phyloP scores from a whole-genome alignment of 2,888 invertebrate species.

The Epinotia brunnichana region DNA sequence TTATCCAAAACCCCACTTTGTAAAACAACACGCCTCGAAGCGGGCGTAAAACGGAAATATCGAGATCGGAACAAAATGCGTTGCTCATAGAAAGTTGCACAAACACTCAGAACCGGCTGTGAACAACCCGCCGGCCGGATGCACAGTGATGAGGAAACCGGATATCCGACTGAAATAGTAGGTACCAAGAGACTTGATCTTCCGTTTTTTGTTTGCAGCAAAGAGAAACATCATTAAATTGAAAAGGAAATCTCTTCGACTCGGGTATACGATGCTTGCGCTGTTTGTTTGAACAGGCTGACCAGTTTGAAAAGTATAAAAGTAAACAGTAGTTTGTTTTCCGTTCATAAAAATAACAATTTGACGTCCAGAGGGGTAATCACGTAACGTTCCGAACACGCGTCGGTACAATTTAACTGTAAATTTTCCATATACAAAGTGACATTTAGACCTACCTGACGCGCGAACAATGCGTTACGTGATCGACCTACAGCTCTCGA shows the following conservation, averaged over 20 bases:
- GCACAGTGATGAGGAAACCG: constrained; percentile 53
- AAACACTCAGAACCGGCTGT: constrained; percentile 50
- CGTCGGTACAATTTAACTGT: too few relatives aligned
- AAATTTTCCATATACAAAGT: too few relatives aligned
- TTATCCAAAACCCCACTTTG: background rate
- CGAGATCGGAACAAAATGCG: constrained; percentile 34
- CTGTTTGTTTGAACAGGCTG: background rate
- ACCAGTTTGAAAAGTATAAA: background rate
- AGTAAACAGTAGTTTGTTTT: background rate
- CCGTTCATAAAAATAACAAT: background rate
- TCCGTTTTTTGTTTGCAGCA: constrained; percentile 33
- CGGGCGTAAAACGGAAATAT: constrained; percentile 8
- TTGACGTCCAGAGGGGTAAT: too few relatives aligned
- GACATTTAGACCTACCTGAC: too few relatives aligned
- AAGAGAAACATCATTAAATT: constrained; percentile 16
- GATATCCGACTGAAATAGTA: constrained; percentile 53
- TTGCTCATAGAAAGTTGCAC: constrained; percentile 52
- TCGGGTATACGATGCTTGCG: background rate
- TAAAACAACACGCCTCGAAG: constrained; percentile 8
- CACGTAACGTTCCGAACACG: too few relatives aligned
- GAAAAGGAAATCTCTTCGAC: background rate
- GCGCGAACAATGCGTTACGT: too few relatives aligned
- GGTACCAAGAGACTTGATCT: constrained; percentile 50
- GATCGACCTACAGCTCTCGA: too few relatives aligned
- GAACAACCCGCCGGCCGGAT: constrained; percentile 52